These are phyloP conservation scores for Hycleus cichorii DNA, from an alignment of 1,140 invertebrate genomes.

Conservation along the genomic window DNA sequence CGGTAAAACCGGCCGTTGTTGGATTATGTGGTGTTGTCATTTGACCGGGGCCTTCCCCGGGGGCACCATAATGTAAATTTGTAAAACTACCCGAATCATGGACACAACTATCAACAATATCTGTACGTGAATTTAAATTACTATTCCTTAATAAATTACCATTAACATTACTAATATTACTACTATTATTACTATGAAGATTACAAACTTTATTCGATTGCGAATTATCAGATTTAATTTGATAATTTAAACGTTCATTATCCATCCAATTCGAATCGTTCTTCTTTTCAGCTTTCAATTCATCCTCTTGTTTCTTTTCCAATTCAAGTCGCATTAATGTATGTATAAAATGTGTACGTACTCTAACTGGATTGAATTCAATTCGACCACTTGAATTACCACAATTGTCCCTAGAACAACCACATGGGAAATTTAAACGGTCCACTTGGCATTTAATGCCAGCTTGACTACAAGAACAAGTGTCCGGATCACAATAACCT, in stretches of 20 bases:
- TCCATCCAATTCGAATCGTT: conserved; percentile 37
- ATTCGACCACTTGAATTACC: conserved; percentile 86
- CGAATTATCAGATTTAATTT: background rate
- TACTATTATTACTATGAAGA: background rate
- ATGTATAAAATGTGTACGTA: conserved; percentile 95
- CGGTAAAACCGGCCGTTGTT: conserved; percentile 23
- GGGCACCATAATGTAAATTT: conserved; percentile 52
- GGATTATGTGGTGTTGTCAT: conserved; percentile 12
- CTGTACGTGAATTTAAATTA: conserved; percentile 36
- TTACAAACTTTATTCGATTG: background rate
- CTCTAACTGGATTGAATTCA: conserved; percentile 92
- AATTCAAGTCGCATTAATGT: conserved; percentile 91
- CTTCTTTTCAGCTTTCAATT: conserved; percentile 39
- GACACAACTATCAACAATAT: conserved; percentile 49
- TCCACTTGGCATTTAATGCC: conserved; percentile 91
- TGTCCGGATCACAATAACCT: conserved; percentile 90
- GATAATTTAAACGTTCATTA: conserved; percentile 30
- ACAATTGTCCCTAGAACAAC: conserved; percentile 90
- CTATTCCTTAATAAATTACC: conserved; percentile 47
- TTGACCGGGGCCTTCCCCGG: conserved; percentile 34
- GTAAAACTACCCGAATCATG: conserved; percentile 53
- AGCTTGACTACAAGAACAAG: conserved; percentile 85
- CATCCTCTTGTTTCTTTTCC: conserved; percentile 66
- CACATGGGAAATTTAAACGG: conserved; percentile 91
- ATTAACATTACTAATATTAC: conserved; percentile 12